Percentiles rank a stretch among this genome's conserved stretches.
phyloP scores from a whole-genome alignment of 1,140 invertebrate species.

The Drosophila neocordata region DNA sequence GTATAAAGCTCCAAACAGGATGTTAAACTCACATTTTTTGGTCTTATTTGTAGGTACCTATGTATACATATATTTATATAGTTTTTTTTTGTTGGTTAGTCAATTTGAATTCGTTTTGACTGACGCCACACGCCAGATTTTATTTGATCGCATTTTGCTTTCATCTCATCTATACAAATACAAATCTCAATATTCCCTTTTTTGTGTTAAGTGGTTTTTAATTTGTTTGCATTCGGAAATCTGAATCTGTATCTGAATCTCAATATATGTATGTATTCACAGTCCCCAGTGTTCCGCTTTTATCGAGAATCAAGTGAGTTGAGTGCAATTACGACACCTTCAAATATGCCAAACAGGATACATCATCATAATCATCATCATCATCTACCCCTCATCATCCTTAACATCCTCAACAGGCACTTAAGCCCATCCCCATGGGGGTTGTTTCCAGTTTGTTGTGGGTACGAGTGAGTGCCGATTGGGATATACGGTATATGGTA shows the following conservation, averaged over 20 bases:
- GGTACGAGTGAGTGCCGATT: not conserved
- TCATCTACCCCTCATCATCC: conserved; percentile 19
- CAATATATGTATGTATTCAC: too few relatives aligned
- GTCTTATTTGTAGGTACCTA: not conserved
- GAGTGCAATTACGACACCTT: conserved; percentile 79
- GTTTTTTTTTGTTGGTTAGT: conserved; percentile 1
- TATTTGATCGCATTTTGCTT: conserved; percentile 59
- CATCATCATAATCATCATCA: conserved; percentile 3
- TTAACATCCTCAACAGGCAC: conserved; percentile 52
- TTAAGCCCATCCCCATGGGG: conserved; percentile 69
- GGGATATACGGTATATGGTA: conserved; percentile 4
- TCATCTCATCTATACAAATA: conserved; percentile 1
- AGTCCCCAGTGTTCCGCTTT: conserved; percentile 47
- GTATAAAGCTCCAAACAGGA: conserved; percentile 45
- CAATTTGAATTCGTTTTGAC: conserved; percentile 68
- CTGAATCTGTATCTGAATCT: conserved; percentile 21
- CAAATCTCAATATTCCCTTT: conserved; percentile 30
- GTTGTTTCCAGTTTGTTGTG: conserved; percentile 13
- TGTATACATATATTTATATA: not conserved
- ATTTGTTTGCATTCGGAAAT: conserved; percentile 70
- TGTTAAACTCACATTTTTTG: conserved; percentile 35
- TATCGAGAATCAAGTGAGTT: conserved; percentile 69
- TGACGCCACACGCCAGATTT: conserved; percentile 71
- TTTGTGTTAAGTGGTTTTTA: conserved; percentile 70
- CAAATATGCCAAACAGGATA: conserved; percentile 64